Evolutionary conservation across 2,113 vertebrate species (phyloP).

Genomic region (Acrocephalus kingi): DNA sequence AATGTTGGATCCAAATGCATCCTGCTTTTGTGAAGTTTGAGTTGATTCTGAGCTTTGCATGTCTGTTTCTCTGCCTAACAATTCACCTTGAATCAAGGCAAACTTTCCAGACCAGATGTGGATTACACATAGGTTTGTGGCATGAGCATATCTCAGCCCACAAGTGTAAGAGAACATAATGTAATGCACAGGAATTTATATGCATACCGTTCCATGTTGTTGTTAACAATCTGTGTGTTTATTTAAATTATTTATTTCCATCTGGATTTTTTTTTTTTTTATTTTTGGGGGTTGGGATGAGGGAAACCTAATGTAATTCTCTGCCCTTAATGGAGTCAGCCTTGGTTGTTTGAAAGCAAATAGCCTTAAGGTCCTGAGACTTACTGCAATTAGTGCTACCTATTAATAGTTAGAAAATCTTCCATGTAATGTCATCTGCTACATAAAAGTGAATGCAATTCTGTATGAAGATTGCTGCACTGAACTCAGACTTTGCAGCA

Average conservation of each 20-base stretch:
- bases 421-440: background rate
- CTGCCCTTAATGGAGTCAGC: background rate
- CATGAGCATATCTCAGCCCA: background rate
- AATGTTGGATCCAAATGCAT: background rate
- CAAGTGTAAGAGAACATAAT: background rate
- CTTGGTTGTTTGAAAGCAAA: constrained; percentile 2
- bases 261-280: background rate
- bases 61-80: background rate
- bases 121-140: background rate
- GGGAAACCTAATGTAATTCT: background rate
- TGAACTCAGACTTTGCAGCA: background rate
- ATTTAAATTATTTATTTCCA: background rate
- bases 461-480: background rate
- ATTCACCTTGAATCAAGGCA: background rate
- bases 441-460: background rate
- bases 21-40: background rate
- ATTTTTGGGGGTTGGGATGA: background rate
- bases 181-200: background rate
- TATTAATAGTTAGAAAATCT: background rate
- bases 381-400: background rate
- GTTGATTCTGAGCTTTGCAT: background rate
- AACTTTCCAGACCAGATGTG: background rate
- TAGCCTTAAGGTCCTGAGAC: background rate
- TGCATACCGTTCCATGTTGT: background rate
- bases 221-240: background rate